Percentiles rank a stretch among this genome's conserved stretches.
Evolutionary conservation across 2,888 invertebrate genomes (phyloP).

Genomic region (Stenurella melanura): DNA sequence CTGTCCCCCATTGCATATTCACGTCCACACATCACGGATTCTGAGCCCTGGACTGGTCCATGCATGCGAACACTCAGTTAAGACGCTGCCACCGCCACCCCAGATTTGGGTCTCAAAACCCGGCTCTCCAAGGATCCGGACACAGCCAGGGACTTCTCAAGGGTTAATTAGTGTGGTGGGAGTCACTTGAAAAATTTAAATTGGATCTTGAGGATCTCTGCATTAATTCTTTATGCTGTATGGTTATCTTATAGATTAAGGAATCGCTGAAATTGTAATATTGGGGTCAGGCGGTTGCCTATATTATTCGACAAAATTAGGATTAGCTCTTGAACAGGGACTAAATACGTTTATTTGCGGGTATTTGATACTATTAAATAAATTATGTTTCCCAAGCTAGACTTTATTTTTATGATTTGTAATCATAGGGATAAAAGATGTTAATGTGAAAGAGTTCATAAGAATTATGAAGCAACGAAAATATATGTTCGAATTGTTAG

Average conservation of each 20-base stretch:
- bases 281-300: background rate
- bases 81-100: slow-evolving; percentile 59
- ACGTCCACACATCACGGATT: slow-evolving; percentile 74
- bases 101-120: slow-evolving; percentile 61
- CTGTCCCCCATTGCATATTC: slow-evolving; percentile 73
- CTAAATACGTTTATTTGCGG: background rate
- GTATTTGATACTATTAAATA: background rate
- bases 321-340: background rate
- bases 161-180: slow-evolving; percentile 64
- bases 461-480: no score
- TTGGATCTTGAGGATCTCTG: slow-evolving; percentile 58
- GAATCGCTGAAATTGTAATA: slow-evolving; percentile 3
- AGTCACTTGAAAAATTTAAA: slow-evolving; percentile 60
- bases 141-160: slow-evolving; percentile 61
- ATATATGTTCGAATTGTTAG: no score
- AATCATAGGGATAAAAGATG: no score
- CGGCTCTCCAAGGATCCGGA: slow-evolving; percentile 56
- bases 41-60: slow-evolving; percentile 64
- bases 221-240: slow-evolving; percentile 42
- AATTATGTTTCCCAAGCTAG: background rate
- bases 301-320: background rate
- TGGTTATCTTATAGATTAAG: slow-evolving; percentile 2
- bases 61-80: slow-evolving; percentile 69
- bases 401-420: no score
- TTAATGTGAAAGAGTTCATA: no score